Evolutionary conservation across 2,888 invertebrate species (phyloP).

Genomic region (Neoscelio sp.): DNA sequence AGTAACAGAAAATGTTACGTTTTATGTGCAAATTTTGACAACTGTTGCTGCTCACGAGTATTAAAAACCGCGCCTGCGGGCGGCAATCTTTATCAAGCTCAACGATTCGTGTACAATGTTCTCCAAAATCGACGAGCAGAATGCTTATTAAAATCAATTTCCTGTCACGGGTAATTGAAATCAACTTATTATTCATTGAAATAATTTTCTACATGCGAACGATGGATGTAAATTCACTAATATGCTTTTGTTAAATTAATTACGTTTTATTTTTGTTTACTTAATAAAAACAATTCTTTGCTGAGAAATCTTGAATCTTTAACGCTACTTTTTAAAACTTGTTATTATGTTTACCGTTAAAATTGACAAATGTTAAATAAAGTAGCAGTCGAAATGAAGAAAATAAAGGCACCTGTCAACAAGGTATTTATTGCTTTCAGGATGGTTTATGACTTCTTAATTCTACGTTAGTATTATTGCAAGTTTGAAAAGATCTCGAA

Average conservation of each 20-base stretch:
- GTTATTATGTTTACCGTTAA: neutral
- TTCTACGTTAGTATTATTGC: conserved; percentile 17
- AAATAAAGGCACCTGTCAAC: conserved; percentile 77
- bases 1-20: conserved; percentile 43
- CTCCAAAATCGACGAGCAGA: neutral
- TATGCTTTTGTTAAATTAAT: no score
- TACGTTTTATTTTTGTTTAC: no score
- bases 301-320: no score
- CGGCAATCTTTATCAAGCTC: conserved; percentile 14
- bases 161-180: conserved; percentile 17
- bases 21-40: conserved; percentile 52
- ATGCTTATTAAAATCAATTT: neutral
- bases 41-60: conserved; percentile 18
- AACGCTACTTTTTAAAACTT: neutral
- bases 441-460: conserved; percentile 78
- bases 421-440: conserved; percentile 80
- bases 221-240: no score
- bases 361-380: conserved; percentile 26
- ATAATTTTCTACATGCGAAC: no score
- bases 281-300: no score
- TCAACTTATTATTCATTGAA: neutral
- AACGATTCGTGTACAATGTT: conserved; percentile 15
- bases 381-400: conserved; percentile 54
- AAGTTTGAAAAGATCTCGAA: neutral
- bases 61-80: conserved; percentile 17